These are phyloP conservation scores for Myodes glareolus DNA, from an alignment of 2,113 vertebrate species.

Conservation along the genomic window DNA sequence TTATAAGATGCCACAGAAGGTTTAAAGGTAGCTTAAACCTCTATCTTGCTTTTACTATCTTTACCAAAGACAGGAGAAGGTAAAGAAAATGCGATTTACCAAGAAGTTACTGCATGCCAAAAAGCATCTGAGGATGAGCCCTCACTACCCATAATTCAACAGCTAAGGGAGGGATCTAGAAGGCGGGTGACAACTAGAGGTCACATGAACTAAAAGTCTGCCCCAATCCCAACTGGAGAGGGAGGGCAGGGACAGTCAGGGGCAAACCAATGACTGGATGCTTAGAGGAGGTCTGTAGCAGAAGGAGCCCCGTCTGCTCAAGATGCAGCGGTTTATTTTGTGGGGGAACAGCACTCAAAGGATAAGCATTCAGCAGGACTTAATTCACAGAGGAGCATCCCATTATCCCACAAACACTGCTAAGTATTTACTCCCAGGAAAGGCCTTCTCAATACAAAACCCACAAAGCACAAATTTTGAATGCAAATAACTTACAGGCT, in stretches of 20 bases:
- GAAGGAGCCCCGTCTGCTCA: background rate
- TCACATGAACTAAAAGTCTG: background rate
- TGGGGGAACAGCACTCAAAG: background rate
- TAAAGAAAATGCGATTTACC: background rate
- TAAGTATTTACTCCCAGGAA: background rate
- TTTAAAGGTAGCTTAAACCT: background rate
- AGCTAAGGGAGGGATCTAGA: background rate
- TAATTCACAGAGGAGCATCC: background rate
- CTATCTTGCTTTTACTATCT: background rate
- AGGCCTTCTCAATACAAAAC: background rate
- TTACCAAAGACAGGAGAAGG: background rate
- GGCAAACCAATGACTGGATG: background rate
- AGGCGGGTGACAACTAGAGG: background rate
- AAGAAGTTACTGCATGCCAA: background rate
- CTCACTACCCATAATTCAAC: background rate
- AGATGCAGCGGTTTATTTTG: fast-evolving
- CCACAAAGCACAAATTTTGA: constrained; percentile 17
- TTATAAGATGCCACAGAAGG: background rate
- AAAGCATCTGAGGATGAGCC: background rate
- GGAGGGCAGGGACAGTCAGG: background rate
- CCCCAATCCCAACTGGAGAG: background rate
- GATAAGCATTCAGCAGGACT: background rate
- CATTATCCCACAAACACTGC: background rate
- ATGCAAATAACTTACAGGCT: background rate
- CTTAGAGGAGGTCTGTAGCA: background rate